A percentile compares a stretch with the other conserved stretches of the same genome.
phyloP scores from a whole-genome alignment of 2,797 vertebrate genomes.

The Gila robusta region DNA sequence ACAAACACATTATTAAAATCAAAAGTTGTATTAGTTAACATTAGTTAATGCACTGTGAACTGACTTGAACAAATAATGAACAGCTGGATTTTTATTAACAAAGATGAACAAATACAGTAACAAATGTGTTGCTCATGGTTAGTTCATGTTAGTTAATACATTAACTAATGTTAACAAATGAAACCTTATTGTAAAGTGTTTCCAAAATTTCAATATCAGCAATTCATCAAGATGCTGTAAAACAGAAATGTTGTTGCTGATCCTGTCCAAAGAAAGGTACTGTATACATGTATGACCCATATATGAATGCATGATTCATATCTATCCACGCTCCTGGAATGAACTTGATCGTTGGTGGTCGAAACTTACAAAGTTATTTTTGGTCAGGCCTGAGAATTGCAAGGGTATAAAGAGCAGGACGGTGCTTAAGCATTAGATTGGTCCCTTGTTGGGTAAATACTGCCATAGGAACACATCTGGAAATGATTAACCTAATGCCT shows the following conservation, averaged over 20 bases:
- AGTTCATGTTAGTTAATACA: too few species aligned
- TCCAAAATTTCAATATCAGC: too few species aligned
- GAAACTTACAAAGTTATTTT: constrained; percentile 43
- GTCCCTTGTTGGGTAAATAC: constrained; percentile 37
- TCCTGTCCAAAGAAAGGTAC: too few species aligned
- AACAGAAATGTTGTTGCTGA: neutral
- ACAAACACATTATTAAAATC: too few species aligned
- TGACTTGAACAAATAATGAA: too few species aligned
- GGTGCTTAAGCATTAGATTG: constrained; percentile 37
- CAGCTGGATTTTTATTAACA: too few species aligned
- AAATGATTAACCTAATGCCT: constrained; percentile 46
- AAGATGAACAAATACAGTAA: too few species aligned
- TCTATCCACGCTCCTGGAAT: neutral
- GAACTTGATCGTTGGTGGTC: constrained; percentile 26
- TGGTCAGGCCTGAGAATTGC: constrained; percentile 32
- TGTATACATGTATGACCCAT: neutral
- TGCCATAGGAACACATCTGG: constrained; percentile 49
- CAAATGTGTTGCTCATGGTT: too few species aligned
- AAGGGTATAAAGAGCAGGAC: constrained; percentile 19
- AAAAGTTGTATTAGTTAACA: too few species aligned
- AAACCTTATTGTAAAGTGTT: too few species aligned
- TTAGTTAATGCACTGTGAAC: too few species aligned
- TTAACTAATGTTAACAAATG: too few species aligned
- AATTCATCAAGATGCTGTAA: neutral
- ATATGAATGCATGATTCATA: neutral